A percentile compares a stretch with the other conserved stretches of the same genome.
phyloP scores from a whole-genome alignment of 2,888 invertebrate species.

The Nasonia oneida region DNA sequence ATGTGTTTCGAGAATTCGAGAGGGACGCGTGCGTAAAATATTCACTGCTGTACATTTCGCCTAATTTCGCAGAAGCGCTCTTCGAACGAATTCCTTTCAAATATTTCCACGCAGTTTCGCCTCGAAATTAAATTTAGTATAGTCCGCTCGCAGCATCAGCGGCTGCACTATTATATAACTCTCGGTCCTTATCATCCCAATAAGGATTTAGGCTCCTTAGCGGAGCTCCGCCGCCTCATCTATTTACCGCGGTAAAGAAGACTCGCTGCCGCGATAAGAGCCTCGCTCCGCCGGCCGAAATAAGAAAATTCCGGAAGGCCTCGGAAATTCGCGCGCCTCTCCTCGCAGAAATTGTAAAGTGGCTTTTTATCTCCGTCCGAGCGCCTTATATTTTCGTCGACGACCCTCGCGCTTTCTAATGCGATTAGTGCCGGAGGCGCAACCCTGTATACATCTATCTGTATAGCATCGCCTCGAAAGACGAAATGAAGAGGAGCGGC shows the following conservation, averaged over 20 bases:
- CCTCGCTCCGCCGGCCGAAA: not conserved
- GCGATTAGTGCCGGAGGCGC: slow-evolving; percentile 62
- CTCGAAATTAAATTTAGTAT: no score
- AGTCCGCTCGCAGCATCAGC: not conserved
- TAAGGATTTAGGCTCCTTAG: slow-evolving; percentile 31
- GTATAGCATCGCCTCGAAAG: not conserved
- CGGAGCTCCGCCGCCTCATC: not conserved
- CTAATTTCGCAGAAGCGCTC: not conserved
- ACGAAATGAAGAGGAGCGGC: not conserved
- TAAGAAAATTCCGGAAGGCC: not conserved
- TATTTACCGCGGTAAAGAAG: slow-evolving; percentile 52
- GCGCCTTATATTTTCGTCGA: slow-evolving; percentile 5
- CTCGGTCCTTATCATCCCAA: slow-evolving; percentile 15
- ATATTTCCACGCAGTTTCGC: no score
- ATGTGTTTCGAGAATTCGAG: no score
- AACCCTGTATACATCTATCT: no score
- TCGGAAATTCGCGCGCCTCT: slow-evolving; percentile 30
- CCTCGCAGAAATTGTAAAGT: slow-evolving; percentile 47
- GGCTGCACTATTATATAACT: not conserved
- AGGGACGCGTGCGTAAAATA: no score
- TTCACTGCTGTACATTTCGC: no score
- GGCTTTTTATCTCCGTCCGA: slow-evolving; percentile 49
- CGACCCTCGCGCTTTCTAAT: slow-evolving; percentile 59
- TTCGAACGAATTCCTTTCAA: not conserved
- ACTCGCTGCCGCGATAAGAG: slow-evolving; percentile 14